Conservation (phyloP, 2,888 invertebrate genomes). For the Eugnorisma glareosa region DNA sequence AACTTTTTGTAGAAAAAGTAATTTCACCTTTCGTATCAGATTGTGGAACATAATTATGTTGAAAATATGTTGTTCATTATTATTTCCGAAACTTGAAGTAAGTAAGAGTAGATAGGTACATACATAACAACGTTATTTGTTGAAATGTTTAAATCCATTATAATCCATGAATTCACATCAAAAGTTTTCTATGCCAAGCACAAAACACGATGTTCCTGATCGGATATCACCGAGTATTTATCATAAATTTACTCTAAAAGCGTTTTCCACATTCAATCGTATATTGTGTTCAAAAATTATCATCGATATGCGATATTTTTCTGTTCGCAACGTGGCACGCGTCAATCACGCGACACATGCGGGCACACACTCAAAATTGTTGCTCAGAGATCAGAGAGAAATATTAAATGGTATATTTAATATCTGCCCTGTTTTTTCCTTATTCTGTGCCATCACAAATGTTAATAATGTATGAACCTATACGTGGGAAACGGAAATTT, state of each 20-base stretch:
- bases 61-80: constrained; percentile 34
- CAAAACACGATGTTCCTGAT: constrained; percentile 17
- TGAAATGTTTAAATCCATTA: constrained; percentile 22
- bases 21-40: constrained; percentile 22
- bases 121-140: constrained; percentile 23
- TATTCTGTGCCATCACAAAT: constrained; percentile 51
- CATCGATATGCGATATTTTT: constrained; percentile 75
- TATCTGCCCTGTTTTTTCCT: constrained; percentile 68
- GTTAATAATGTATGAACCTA: constrained; percentile 54
- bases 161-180: constrained; percentile 3
- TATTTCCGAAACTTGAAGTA: constrained; percentile 19
- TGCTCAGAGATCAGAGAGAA: constrained; percentile 79
- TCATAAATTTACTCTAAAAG: constrained; percentile 32
- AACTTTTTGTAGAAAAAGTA: constrained; percentile 17
- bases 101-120: neutral
- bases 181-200: constrained; percentile 17
- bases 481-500: constrained; percentile 41
- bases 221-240: constrained; percentile 21
- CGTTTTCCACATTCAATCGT: constrained; percentile 37
- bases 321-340: constrained; percentile 74
- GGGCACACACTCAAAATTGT: constrained; percentile 83
- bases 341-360: constrained; percentile 85
- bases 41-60: constrained; percentile 21
- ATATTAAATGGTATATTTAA: constrained; percentile 78
- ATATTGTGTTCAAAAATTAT: constrained; percentile 68